Evolutionary conservation across 1,140 invertebrate genomes (phyloP).

Genomic region (Procambarus clarkii): DNA sequence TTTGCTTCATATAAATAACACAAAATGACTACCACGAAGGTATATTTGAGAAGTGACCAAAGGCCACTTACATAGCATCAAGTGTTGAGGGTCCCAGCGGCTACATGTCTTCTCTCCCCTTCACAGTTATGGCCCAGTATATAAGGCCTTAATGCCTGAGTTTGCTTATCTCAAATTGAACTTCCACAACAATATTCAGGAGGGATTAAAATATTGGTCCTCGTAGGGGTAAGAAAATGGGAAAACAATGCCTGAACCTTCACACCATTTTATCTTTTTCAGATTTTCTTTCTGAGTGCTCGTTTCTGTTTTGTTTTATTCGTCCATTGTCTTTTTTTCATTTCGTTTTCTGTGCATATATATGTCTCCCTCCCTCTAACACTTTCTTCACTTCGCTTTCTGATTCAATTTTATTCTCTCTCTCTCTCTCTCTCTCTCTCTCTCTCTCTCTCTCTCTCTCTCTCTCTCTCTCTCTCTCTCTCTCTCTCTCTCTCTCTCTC

Average conservation of each 20-base stretch:
- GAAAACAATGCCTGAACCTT: not conserved
- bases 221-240: not conserved
- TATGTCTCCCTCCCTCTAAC: too few species aligned
- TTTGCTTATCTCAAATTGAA: conserved; percentile 16
- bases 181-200: conserved; percentile 9
- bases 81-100: not conserved
- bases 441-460: too few species aligned
- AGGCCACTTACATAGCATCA: not conserved
- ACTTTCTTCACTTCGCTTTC: too few species aligned
- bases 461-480: too few species aligned
- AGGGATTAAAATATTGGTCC: not conserved
- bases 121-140: not conserved
- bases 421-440: too few species aligned
- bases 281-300: not conserved
- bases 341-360: not conserved
- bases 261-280: not conserved
- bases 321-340: not conserved
- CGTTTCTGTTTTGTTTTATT: not conserved
- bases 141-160: not conserved
- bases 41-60: not conserved
- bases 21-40: not conserved
- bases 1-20: not conserved
- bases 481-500: too few species aligned
- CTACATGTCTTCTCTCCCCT: not conserved
- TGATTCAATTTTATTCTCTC: too few species aligned